A percentile compares a stretch with the other conserved stretches of the same genome.
Conservation (phyloP, 2,113 vertebrate species). For the Esox niger region DNA sequence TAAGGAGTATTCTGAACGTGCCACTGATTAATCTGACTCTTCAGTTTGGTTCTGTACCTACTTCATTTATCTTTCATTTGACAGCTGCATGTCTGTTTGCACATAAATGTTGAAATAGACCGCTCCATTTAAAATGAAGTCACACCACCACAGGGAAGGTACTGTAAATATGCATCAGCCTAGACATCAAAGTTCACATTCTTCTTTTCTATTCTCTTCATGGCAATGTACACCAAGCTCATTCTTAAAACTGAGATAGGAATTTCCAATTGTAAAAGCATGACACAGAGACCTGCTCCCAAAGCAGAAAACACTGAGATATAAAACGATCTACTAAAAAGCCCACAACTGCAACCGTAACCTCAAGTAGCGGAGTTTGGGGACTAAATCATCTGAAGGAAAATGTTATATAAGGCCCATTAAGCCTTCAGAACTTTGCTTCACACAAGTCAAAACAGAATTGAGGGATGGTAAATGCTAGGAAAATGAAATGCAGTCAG, state of each 20-base stretch:
- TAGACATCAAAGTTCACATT: not conserved
- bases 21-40: not conserved
- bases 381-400: slow-evolving; percentile 39
- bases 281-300: not conserved
- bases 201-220: not conserved
- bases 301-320: not conserved
- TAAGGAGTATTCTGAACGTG: no score
- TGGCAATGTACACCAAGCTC: not conserved
- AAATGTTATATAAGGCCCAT: slow-evolving; percentile 21
- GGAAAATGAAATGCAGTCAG: slow-evolving; percentile 19
- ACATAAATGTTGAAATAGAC: not conserved
- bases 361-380: not conserved
- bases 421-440: slow-evolving; percentile 12
- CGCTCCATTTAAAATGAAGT: not conserved
- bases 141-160: not conserved
- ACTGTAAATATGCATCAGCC: not conserved
- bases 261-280: slow-evolving; percentile 2
- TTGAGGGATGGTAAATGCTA: slow-evolving; percentile 1
- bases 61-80: not conserved
- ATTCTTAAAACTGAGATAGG: not conserved
- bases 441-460: slow-evolving; percentile 23
- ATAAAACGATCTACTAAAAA: not conserved
- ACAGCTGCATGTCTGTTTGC: not conserved
- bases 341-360: slow-evolving; percentile 17
- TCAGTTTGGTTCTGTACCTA: not conserved